phyloP scores from a whole-genome alignment of 1,140 invertebrate species.

The Nasonia giraulti region DNA sequence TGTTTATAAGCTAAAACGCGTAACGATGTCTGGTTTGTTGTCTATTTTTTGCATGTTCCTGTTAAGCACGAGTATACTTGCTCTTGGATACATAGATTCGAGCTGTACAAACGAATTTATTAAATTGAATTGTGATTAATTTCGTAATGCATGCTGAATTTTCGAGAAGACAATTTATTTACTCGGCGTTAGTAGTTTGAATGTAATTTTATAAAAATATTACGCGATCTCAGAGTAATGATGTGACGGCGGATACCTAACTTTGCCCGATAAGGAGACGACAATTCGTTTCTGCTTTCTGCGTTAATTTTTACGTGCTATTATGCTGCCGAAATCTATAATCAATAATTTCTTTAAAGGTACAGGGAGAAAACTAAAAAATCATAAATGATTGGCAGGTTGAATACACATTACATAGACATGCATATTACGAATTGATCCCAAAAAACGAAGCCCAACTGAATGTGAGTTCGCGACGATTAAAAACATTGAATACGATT shows the following conservation, averaged over 20 bases:
- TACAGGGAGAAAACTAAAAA: neutral
- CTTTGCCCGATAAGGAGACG: no score
- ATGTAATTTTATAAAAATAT: neutral
- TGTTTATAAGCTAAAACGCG: constrained; percentile 8
- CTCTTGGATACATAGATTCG: neutral
- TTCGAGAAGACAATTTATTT: neutral
- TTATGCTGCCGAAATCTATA: neutral
- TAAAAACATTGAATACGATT: neutral
- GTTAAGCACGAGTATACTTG: neutral
- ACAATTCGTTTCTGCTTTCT: neutral
- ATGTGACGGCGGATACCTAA: no score
- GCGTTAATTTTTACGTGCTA: neutral
- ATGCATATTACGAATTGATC: constrained; percentile 24
- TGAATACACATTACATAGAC: constrained; percentile 6
- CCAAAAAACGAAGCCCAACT: constrained; percentile 21
- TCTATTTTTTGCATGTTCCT: neutral
- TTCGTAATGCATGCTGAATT: neutral
- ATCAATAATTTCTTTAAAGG: neutral
- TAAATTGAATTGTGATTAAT: neutral
- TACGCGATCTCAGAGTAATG: neutral
- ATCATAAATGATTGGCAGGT: constrained; percentile 22
- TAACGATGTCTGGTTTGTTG: neutral
- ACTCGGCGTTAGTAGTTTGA: neutral
- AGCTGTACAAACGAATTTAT: neutral
- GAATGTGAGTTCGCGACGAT: neutral